Evolutionary conservation across 2,113 vertebrate genomes (phyloP).

Genomic region (Amazona guildingii): DNA sequence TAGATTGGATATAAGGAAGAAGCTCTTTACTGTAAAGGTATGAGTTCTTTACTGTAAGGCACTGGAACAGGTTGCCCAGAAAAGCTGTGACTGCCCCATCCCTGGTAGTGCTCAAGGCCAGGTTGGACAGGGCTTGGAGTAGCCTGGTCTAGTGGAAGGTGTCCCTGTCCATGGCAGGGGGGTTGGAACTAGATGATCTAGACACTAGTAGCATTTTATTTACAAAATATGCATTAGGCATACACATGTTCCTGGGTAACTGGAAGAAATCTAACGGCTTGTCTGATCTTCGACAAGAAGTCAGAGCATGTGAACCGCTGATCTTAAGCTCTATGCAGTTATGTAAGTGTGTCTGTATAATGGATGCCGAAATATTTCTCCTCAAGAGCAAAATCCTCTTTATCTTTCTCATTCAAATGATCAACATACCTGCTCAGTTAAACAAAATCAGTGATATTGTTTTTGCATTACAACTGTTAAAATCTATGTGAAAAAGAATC

Average conservation of each 20-base stretch:
- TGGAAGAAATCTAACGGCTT: neutral
- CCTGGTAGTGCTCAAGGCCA: neutral
- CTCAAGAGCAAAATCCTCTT: neutral
- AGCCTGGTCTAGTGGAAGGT: neutral
- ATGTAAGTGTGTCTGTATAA: neutral
- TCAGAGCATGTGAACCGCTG: neutral
- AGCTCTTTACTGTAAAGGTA: neutral
- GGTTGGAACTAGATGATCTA: neutral
- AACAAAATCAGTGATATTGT: neutral
- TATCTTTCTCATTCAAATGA: neutral
- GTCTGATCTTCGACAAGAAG: neutral
- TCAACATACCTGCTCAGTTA: neutral
- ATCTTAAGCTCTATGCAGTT: neutral
- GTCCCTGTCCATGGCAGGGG: neutral
- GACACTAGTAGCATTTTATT: neutral
- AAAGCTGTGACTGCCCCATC: too few species aligned
- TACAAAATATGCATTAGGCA: neutral
- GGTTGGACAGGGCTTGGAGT: neutral
- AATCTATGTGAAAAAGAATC: neutral
- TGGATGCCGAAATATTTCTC: neutral
- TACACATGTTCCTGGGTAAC: neutral
- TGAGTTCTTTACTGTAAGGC: neutral
- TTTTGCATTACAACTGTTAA: neutral
- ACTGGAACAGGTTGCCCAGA: neutral
- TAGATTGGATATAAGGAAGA: neutral